Conservation (phyloP, 2,113 vertebrate species). For the Pteropus alecto region DNA sequence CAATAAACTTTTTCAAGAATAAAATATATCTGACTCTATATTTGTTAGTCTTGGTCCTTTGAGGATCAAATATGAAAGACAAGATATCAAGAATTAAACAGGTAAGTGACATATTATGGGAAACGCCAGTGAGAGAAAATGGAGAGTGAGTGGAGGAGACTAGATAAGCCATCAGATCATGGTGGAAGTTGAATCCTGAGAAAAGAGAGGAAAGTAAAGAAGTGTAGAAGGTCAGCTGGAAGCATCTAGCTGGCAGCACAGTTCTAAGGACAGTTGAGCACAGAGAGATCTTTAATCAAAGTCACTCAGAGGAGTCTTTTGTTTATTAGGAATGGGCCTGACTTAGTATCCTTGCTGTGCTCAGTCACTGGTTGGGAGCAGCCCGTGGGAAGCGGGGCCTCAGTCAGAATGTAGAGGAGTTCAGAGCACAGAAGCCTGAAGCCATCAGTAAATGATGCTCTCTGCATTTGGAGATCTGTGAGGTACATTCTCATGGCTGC, state of each 20-base stretch:
- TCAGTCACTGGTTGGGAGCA: neutral
- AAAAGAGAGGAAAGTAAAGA: neutral
- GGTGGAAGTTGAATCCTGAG: neutral
- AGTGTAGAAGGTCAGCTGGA: no score
- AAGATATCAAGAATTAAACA: neutral
- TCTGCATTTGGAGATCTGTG: neutral
- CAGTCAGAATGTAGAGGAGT: neutral
- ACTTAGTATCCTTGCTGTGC: neutral
- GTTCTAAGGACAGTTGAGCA: neutral
- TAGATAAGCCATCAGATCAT: neutral
- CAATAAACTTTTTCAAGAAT: neutral
- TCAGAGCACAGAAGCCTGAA: neutral
- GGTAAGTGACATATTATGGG: neutral
- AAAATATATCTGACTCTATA: neutral
- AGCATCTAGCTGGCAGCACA: neutral
- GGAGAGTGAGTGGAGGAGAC: rapidly evolving
- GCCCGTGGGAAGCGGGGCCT: neutral
- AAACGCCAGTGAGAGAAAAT: neutral
- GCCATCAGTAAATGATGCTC: neutral
- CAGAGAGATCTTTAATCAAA: neutral
- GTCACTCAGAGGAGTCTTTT: neutral
- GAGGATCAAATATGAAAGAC: neutral
- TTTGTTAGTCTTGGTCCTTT: neutral
- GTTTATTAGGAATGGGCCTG: neutral
- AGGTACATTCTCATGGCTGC: neutral